Percentiles rank a stretch among this genome's conserved stretches.
These are phyloP conservation scores for Marasmarcha lunaedactyla DNA, from an alignment of 2,888 invertebrate species.

Conservation along the genomic window DNA sequence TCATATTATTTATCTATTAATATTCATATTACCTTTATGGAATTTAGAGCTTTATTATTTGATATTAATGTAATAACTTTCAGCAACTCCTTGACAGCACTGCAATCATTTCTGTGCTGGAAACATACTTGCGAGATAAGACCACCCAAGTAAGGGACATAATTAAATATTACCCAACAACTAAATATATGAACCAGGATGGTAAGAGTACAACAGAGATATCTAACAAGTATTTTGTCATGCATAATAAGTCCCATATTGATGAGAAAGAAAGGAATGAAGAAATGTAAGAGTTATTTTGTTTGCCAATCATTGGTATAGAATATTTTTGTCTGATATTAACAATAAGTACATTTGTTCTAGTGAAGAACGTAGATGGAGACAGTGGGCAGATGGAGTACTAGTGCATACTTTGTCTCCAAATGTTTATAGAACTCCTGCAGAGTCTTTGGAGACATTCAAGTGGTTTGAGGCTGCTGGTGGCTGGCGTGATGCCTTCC, in stretches of 20 bases:
- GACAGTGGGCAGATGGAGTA: slow-evolving; percentile 93
- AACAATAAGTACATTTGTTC: slow-evolving; percentile 21
- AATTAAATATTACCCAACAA: slow-evolving; percentile 80
- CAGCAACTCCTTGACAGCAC: slow-evolving; percentile 94
- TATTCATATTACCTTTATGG: not conserved
- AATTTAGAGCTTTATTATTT: no score
- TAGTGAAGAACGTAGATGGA: slow-evolving; percentile 94
- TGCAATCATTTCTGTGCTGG: slow-evolving; percentile 90
- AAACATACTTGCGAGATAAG: slow-evolving; percentile 78
- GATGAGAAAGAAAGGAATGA: slow-evolving; percentile 59
- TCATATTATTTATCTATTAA: not conserved
- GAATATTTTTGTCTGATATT: slow-evolving; percentile 2
- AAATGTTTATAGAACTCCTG: slow-evolving; percentile 90
- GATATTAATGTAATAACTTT: slow-evolving; percentile 25
- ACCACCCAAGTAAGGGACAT: slow-evolving; percentile 74
- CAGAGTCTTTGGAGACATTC: slow-evolving; percentile 92
- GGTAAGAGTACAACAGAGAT: slow-evolving; percentile 80
- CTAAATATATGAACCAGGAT: slow-evolving; percentile 74
- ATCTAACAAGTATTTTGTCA: slow-evolving; percentile 89
- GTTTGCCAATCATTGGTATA: not conserved
- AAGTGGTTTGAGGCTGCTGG: slow-evolving; percentile 94
- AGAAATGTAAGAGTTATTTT: slow-evolving; percentile 61
- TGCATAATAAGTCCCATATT: slow-evolving; percentile 75
- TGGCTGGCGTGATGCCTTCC: slow-evolving; percentile 91
- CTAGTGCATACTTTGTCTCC: slow-evolving; percentile 95